Conservation (phyloP, 2,888 invertebrate genomes). For the Neoitamus cyanurus region DNA sequence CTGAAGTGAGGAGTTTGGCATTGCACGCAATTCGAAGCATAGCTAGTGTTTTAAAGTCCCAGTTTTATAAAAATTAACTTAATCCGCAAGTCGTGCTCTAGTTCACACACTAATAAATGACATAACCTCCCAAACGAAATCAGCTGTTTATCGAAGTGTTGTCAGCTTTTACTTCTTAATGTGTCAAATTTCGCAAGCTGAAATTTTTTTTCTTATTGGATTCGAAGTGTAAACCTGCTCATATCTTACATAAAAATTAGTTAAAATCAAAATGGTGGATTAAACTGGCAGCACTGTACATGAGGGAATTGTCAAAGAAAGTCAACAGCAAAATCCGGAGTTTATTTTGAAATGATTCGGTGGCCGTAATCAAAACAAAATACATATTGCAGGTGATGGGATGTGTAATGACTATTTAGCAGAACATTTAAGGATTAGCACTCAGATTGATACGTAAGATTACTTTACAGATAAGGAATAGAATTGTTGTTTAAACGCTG, state of each 20-base stretch:
- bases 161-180: not conserved
- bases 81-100: not conserved
- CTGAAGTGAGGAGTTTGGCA: not conserved
- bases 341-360: too few species aligned
- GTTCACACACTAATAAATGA: not conserved
- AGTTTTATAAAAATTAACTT: too few species aligned
- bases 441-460: not conserved
- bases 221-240: not conserved
- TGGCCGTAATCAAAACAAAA: not conserved
- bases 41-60: too few species aligned
- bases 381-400: not conserved
- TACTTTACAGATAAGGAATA: not conserved
- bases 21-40: not conserved
- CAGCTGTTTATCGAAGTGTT: not conserved
- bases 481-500: not conserved
- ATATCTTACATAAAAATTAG: too few species aligned
- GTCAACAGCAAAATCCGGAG: too few species aligned
- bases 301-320: not conserved
- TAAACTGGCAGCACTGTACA: not conserved
- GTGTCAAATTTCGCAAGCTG: not conserved
- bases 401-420: not conserved
- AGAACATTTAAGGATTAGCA: too few species aligned
- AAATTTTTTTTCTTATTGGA: not conserved
- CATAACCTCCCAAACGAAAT: not conserved
- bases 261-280: too few species aligned